A percentile compares a stretch with the other conserved stretches of the same genome.
Conservation (phyloP, 37 sponge, comb jelly and placozoan genomes). For the Aplysina aerophoba region DNA sequence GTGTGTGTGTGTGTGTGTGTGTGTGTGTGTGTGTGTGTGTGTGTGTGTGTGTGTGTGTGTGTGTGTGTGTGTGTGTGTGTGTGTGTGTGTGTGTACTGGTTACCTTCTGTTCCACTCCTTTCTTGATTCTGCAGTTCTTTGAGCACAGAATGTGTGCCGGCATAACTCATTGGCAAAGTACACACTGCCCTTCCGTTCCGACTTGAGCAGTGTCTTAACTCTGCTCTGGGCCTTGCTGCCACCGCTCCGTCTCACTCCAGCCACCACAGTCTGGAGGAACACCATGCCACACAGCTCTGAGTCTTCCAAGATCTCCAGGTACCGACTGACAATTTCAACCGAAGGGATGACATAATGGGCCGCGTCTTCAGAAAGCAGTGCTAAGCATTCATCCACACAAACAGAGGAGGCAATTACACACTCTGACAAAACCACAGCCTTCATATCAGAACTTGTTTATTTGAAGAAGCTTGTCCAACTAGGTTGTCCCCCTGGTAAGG, state of each 20-base stretch:
- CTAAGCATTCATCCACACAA: neutral
- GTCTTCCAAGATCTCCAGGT: conserved; percentile 65
- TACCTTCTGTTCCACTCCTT: conserved; percentile 16
- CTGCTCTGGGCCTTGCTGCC: neutral
- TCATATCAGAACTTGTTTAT: too few species aligned
- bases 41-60: neutral
- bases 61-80: too few species aligned
- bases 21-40: too few species aligned
- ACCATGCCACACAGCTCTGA: conserved; percentile 48
- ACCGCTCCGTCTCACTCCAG: conserved; percentile 34
- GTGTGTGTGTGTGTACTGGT: too few species aligned
- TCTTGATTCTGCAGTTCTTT: neutral
- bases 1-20: too few species aligned
- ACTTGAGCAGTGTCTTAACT: neutral
- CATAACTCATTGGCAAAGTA: conserved; percentile 8
- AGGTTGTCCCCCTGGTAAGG: too few species aligned
- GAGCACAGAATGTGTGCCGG: neutral
- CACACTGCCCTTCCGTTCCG: neutral
- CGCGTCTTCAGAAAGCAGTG: conserved; percentile 17
- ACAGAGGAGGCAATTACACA: neutral
- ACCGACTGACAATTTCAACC: conserved; percentile 24
- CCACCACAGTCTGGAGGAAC: conserved; percentile 51
- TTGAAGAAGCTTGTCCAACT: too few species aligned
- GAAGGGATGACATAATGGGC: conserved; percentile 71
- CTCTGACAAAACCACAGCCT: too few species aligned